phyloP scores from a whole-genome alignment of 2,888 invertebrate genomes.

The Aethes cnicana region DNA sequence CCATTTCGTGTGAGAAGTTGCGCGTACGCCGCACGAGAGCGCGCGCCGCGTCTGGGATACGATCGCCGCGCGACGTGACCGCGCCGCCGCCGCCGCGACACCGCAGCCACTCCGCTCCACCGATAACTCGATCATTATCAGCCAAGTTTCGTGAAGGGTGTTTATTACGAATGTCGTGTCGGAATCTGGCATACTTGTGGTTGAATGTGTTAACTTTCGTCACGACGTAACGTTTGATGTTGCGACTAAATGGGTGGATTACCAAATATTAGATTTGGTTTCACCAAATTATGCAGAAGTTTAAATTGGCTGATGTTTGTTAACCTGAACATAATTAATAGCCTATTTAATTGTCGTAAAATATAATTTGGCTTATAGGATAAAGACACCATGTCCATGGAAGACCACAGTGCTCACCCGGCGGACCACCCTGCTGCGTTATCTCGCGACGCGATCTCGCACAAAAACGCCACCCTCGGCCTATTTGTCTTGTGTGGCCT shows the following conservation, averaged over 20 bases:
- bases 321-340: too few species aligned
- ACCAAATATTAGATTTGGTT: neutral
- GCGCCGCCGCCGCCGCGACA: constrained; percentile 43
- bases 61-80: constrained; percentile 75
- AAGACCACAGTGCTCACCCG: constrained; percentile 42
- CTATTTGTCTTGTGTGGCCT: constrained; percentile 73
- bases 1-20: constrained; percentile 78
- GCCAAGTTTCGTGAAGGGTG: constrained; percentile 52
- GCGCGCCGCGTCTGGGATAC: constrained; percentile 71
- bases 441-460: constrained; percentile 62
- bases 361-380: too few species aligned
- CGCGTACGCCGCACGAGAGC: constrained; percentile 47
- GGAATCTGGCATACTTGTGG: constrained; percentile 55
- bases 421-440: constrained; percentile 66
- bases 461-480: constrained; percentile 70
- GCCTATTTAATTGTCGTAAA: too few species aligned
- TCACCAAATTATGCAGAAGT: too few species aligned
- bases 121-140: constrained; percentile 31
- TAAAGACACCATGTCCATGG: constrained; percentile 27
- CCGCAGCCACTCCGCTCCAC: constrained; percentile 1
- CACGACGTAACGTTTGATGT: constrained; percentile 30
- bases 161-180: constrained; percentile 58
- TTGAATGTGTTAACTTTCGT: constrained; percentile 42
- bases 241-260: constrained; percentile 6
- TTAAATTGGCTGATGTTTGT: too few species aligned